phyloP scores from a whole-genome alignment of 1,140 invertebrate genomes.

The Zaprionus camerounensis region DNA sequence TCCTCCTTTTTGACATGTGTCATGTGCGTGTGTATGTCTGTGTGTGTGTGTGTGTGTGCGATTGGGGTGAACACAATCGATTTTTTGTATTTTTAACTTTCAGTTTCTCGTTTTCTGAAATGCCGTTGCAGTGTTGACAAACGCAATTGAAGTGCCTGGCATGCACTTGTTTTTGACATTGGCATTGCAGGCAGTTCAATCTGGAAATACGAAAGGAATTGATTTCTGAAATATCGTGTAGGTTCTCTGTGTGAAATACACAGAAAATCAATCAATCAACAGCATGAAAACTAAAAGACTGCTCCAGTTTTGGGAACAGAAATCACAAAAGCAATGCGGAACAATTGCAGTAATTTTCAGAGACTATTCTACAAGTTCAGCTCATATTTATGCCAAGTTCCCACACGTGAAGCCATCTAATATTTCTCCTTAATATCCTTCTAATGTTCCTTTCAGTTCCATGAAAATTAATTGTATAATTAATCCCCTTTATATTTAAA shows the following conservation, averaged over 20 bases:
- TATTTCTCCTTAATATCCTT: neutral
- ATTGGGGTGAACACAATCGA: slow-evolving; percentile 70
- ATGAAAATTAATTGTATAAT: neutral
- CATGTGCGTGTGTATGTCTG: slow-evolving; percentile 43
- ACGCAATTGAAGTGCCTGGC: slow-evolving; percentile 53
- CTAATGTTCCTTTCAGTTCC: neutral
- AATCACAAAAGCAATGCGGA: neutral
- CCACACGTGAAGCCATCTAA: neutral
- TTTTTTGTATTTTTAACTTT: slow-evolving; percentile 62
- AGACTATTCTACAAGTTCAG: no score
- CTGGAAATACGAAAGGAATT: neutral
- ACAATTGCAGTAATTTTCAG: neutral
- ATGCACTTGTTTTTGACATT: slow-evolving; percentile 53
- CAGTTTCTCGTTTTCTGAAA: slow-evolving; percentile 1
- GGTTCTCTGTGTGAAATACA: neutral
- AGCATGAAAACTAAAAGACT: neutral
- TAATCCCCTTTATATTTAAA: neutral
- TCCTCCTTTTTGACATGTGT: slow-evolving; percentile 72
- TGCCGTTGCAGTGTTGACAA: slow-evolving; percentile 46
- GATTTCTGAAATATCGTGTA: neutral
- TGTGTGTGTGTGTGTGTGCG: slow-evolving; percentile 6
- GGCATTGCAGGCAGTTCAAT: slow-evolving; percentile 44
- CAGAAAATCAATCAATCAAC: slow-evolving; percentile 14
- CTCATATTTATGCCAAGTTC: neutral
- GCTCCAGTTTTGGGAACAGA: neutral